Conservation (phyloP, 2,797 vertebrate genomes). For the Danionella dracula region DNA sequence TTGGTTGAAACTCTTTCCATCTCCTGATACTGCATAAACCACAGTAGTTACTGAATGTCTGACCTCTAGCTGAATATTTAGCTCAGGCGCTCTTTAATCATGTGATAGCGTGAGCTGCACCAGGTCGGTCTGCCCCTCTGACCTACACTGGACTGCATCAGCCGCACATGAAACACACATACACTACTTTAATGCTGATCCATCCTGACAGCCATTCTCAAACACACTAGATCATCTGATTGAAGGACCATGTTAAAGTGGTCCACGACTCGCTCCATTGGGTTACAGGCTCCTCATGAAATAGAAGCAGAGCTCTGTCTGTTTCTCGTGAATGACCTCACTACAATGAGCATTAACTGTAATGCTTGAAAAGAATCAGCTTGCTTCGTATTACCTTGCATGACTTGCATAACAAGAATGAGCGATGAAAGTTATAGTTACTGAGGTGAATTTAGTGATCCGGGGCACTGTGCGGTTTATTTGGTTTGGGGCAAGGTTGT, state of each 20-base stretch:
- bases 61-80: constrained; percentile 15
- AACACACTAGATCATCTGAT: constrained; percentile 13
- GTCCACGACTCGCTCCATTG: constrained; percentile 17
- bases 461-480: constrained; percentile 10
- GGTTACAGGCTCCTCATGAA: constrained; percentile 15
- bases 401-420: constrained; percentile 20
- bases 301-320: background rate
- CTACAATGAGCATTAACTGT: background rate
- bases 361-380: constrained; percentile 12
- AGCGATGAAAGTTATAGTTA: constrained; percentile 21
- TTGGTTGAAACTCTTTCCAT: too few relatives aligned
- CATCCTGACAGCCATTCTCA: constrained; percentile 4
- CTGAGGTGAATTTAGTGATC: constrained; percentile 24
- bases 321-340: background rate
- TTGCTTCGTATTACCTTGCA: constrained; percentile 1
- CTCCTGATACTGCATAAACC: background rate
- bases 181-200: constrained; percentile 12
- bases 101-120: constrained; percentile 6
- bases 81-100: background rate
- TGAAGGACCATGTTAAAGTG: constrained; percentile 12
- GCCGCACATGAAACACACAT: background rate
- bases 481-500: constrained; percentile 31
- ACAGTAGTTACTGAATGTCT: constrained; percentile 6
- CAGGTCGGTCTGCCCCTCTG: constrained; percentile 13
- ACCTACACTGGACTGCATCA: constrained; percentile 14